Base-by-base conservation (phyloP, 2,888 invertebrate species). In the Drosophila kanekoi region DNA sequence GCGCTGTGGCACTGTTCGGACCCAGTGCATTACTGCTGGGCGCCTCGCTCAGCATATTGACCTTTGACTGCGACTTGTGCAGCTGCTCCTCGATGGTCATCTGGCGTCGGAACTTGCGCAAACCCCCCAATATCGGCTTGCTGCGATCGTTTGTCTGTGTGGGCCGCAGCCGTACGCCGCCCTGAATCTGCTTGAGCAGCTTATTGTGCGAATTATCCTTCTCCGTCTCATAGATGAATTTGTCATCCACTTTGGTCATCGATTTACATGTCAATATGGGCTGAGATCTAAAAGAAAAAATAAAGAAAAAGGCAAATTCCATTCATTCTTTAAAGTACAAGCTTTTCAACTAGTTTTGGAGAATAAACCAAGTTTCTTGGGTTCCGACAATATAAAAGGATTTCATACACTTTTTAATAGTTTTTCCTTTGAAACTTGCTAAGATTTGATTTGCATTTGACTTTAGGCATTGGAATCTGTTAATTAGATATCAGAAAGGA, bases 31-130 rank as follows among this genome's bases (percentile, higher is more conserved):
- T 73, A 38, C 81, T 86, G 58, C 82, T 82, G 13, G 82, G 82
- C 5, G 82, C 89, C 61, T 90, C 89, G 13, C 81, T 89, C 11
- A 91, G 66, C 87, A 91, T 83, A 56, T 93, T 93, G 1, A 94
- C 93, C 82, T 94, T 96, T 5, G 96, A 96, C 92, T 95, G 95
- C 0, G 96, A 96, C 90, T 97, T 97, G 82, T 96, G 96, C 47
- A 97, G 95, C 92, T 97, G 96, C 90, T 97, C 97, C 89, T 97
- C 97, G 78, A 97, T 96, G 1, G 97, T 97, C 95, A 97, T 95
- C 92, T 97, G 97, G 86, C 97, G 94, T 60, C 97, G 94, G 93
- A 98, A 97, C 92, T 97, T 97, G 59, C 97, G 94, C 75, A 98
- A 93, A 65, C 98, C 97, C 85, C 95, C 96, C 72, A 98, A 92